Conservation (phyloP, 1,140 invertebrate genomes). For the Epicauta chinensis region DNA sequence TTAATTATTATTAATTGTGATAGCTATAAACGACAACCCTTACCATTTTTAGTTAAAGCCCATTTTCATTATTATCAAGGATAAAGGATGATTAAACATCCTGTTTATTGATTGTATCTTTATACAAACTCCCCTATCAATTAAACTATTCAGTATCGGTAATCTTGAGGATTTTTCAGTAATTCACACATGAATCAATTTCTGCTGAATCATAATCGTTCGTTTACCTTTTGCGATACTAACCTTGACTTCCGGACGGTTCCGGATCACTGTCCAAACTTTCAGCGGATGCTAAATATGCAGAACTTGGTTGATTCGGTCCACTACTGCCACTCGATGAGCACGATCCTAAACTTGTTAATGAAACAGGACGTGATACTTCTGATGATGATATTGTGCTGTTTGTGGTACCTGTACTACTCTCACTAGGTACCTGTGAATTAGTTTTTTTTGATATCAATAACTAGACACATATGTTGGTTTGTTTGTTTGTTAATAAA, state of each 20-base stretch:
- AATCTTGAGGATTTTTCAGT: too few species aligned
- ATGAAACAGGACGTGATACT: conserved; percentile 40
- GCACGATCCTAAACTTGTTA: conserved; percentile 42
- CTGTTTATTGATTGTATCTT: too few species aligned
- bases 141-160: too few species aligned
- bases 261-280: conserved; percentile 48
- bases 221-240: conserved; percentile 7
- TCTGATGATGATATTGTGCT: conserved; percentile 37
- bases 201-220: too few species aligned
- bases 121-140: too few species aligned
- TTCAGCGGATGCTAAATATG: conserved; percentile 41
- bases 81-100: background rate
- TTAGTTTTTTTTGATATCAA: background rate
- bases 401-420: conserved; percentile 32
- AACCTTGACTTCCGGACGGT: conserved; percentile 44
- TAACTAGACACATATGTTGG: too few species aligned
- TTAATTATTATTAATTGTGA: conserved; percentile 6
- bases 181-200: too few species aligned
- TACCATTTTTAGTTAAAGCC: background rate
- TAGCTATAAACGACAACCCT: conserved; percentile 1
- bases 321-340: conserved; percentile 54
- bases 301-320: conserved; percentile 40
- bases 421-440: conserved; percentile 39
- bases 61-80: background rate
- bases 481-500: too few species aligned